Evolutionary conservation across 2,888 invertebrate species (phyloP), one percentile per base, ranked within the genome.

Genomic region (Epinotia nisella): DNA sequence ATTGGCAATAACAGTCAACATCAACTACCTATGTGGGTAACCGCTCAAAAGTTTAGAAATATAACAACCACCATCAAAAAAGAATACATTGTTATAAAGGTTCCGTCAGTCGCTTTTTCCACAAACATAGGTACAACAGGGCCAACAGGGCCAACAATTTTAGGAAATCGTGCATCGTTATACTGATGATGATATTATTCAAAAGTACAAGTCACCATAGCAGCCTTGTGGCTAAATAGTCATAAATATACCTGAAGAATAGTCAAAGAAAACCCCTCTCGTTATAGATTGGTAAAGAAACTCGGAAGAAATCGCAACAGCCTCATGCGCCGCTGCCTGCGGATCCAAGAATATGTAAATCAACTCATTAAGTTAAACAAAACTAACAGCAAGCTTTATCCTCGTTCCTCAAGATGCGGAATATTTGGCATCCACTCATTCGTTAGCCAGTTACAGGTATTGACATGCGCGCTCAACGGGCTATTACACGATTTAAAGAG

Each of bases 341-440:
- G 83, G 84, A 86, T 84, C 87, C 83, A 82, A 80, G 85, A 87
- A 85, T 80, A 88, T 85, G 84, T 83, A 88, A 89, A 90, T 88
- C 80, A 80, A 77, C 83, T 86, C 84, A 88, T 87, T 86, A 86
- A 75, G 83, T 81, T 80, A 86, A 87, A 85, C 84, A 84, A 83
- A 86, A 82, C 82, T 70, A 80, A 80, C 78, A 78, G 81, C 82
- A 67, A 77, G 65, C 75, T 66, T 81, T 69, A 73, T 73, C 69
- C 68, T 73, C 83, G 85, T 84, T 84, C 84, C 83, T 86, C 79
- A 78, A 82, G 79, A 82, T 81, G 82, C 79, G 83, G 77, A 82
- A 80, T 85, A 81, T 85, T 88, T 83, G 82, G 80, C 81, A 80
- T 83, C 81, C 77, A 78, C 78, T 85, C 87, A 89, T 88, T 90